Conservation (phyloP, 2,888 invertebrate genomes). For the Polymixis lichenea region DNA sequence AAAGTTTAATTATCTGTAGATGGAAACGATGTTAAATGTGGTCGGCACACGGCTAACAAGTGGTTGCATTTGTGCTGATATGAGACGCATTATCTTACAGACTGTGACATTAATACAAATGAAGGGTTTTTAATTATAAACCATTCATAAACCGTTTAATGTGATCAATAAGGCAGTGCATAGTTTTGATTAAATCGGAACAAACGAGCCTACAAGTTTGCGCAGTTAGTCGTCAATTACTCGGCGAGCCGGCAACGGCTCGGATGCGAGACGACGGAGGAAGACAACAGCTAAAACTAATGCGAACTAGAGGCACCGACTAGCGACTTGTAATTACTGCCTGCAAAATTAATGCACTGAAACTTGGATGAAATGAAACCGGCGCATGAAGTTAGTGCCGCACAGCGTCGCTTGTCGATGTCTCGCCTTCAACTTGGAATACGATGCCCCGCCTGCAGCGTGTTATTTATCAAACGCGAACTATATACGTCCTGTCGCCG, state of each 20-base stretch:
- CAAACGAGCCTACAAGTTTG: conserved; percentile 84
- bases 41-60: conserved; percentile 54
- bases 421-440: conserved; percentile 77
- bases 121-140: conserved; percentile 54
- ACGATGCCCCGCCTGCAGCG: conserved; percentile 69
- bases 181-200: conserved; percentile 83
- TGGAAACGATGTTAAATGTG: conserved; percentile 62
- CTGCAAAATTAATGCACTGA: conserved; percentile 89
- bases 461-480: conserved; percentile 64
- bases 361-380: conserved; percentile 89
- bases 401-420: conserved; percentile 72
- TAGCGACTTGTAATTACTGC: conserved; percentile 89
- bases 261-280: conserved; percentile 78
- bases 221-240: conserved; percentile 83
- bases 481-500: conserved; percentile 53
- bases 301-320: conserved; percentile 85
- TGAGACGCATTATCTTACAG: conserved; percentile 49
- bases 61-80: conserved; percentile 61
- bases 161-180: conserved; percentile 59
- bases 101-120: conserved; percentile 46
- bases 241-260: conserved; percentile 77
- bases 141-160: conserved; percentile 47
- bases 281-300: conserved; percentile 87
- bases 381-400: conserved; percentile 82
- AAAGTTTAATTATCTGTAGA: conserved; percentile 66